Evolutionary conservation across 2,888 invertebrate genomes (phyloP).

Genomic region (Hirtodrosophila confusa): DNA sequence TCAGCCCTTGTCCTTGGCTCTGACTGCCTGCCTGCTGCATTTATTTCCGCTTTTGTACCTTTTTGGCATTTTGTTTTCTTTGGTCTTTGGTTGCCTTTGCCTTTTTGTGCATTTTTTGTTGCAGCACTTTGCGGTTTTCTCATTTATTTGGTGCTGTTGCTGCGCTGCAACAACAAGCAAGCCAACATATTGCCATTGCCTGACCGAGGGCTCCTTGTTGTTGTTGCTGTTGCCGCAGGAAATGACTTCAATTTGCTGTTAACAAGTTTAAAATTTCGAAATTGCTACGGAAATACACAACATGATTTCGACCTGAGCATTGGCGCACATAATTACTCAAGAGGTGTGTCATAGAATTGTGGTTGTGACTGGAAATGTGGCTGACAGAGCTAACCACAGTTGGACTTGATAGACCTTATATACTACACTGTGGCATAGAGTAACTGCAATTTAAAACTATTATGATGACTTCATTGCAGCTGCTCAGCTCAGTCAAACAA

Average conservation of each 20-base stretch:
- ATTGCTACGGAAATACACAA: constrained; percentile 79
- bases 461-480: constrained; percentile 33
- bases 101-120: constrained; percentile 58
- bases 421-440: neutral
- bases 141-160: constrained; percentile 67
- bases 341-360: constrained; percentile 35
- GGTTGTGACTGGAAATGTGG: neutral
- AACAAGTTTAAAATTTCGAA: constrained; percentile 80
- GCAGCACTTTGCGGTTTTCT: constrained; percentile 74
- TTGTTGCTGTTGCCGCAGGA: constrained; percentile 64
- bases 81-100: constrained; percentile 43
- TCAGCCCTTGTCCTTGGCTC: neutral
- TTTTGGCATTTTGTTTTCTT: constrained; percentile 76
- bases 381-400: constrained; percentile 1
- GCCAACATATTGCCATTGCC: constrained; percentile 56
- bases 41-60: constrained; percentile 79
- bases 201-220: constrained; percentile 17
- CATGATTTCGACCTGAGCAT: constrained; percentile 74
- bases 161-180: constrained; percentile 22
- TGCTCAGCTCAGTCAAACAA: constrained; percentile 14
- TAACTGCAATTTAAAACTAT: constrained; percentile 6
- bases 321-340: constrained; percentile 76
- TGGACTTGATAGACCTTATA: neutral
- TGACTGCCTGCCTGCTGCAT: constrained; percentile 61
- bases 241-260: constrained; percentile 81